These are phyloP conservation scores for Thereva unica DNA, from an alignment of 2,888 invertebrate genomes.

Conservation along the genomic window DNA sequence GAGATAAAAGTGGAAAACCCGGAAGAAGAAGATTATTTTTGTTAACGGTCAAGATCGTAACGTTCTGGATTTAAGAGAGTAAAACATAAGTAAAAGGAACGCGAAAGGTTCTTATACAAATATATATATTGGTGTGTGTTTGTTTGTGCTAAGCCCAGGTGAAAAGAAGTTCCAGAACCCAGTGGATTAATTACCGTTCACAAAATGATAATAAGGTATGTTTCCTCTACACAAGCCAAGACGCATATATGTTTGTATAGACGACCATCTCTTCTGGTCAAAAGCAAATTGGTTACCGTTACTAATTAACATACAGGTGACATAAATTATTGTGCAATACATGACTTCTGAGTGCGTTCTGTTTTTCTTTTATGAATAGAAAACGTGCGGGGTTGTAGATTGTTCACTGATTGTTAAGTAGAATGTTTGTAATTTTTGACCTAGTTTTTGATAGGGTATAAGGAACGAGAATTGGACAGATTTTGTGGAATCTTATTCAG, in stretches of 20 bases:
- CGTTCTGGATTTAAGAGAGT: conserved; percentile 1
- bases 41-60: conserved; percentile 12
- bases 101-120: conserved; percentile 11
- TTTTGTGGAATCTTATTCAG: no score
- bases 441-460: no score
- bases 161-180: background rate
- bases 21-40: conserved; percentile 24
- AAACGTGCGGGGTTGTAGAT: conserved; percentile 2
- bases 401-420: conserved; percentile 5
- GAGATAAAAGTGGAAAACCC: conserved; percentile 23
- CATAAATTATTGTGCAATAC: conserved; percentile 36
- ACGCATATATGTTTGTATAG: background rate
- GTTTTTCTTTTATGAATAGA: conserved; percentile 3
- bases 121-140: conserved; percentile 4
- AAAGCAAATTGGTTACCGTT: conserved; percentile 30
- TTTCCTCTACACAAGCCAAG: background rate
- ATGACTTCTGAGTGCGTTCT: no score
- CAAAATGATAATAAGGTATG: conserved; percentile 40
- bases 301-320: conserved; percentile 40
- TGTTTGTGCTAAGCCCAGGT: no score
- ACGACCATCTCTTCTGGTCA: conserved; percentile 1
- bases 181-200: conserved; percentile 23
- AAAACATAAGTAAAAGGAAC: conserved; percentile 21
- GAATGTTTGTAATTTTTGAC: background rate
- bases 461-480: no score